phyloP scores from a whole-genome alignment of 2,113 vertebrate species.

The Myiagra hebetior region DNA sequence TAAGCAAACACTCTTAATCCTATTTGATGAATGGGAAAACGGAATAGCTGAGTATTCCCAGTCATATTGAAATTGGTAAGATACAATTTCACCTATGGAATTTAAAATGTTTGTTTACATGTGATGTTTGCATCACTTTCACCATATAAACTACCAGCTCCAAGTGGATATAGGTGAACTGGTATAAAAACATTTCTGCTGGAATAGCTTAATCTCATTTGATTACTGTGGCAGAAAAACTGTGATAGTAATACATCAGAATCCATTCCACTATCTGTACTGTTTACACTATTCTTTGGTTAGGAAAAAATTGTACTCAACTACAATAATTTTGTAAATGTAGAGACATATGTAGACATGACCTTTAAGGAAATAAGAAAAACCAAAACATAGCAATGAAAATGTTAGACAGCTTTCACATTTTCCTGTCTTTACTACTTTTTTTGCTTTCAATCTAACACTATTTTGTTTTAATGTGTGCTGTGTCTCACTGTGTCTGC shows the following conservation, averaged over 20 bases:
- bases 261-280: not conserved
- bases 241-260: not conserved
- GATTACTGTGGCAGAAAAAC: not conserved
- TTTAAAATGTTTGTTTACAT: not conserved
- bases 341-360: not conserved
- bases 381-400: not conserved
- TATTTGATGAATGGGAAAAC: not conserved
- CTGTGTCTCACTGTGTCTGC: not conserved
- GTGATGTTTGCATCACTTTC: not conserved
- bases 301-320: not conserved
- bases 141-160: not conserved
- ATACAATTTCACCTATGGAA: not conserved
- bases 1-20: not conserved
- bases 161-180: not conserved
- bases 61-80: not conserved
- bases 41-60: not conserved
- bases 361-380: not conserved
- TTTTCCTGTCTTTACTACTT: not conserved
- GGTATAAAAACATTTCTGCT: not conserved
- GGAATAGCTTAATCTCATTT: not conserved
- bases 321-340: not conserved
- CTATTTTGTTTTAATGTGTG: not conserved
- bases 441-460: not conserved
- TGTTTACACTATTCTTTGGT: not conserved
- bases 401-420: not conserved